Evolutionary conservation across 1,140 invertebrate genomes (phyloP), one percentile per base, ranked within the genome.

Genomic region (Pseudomyrmex flavicornis): DNA sequence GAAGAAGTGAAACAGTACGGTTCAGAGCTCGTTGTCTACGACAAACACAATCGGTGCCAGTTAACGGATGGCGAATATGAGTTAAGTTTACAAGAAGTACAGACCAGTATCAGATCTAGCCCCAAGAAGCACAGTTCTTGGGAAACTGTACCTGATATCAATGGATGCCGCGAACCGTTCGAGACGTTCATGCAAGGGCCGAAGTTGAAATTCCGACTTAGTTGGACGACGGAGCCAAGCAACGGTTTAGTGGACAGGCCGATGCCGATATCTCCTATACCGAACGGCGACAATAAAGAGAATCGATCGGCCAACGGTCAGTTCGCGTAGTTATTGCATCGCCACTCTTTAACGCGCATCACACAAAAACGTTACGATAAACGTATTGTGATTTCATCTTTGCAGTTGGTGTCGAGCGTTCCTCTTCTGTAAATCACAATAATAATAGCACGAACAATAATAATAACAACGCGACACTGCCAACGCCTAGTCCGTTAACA

Each of bases 51-150:
- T 91, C 96, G 97, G 8, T 98, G 98, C 92, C 95, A 97, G 44
- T 94, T 99, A 5, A 97, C 96, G 0, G 97, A 98, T 90, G 98
- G 98, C 1, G 97, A 98, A 92, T 99, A 99, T 94, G 97, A 98
- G 92, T 94, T 98, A 59, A 96, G 97, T 66, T 92, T 99, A 76
- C 96, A 97, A 88, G 97, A 98, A 91, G 95, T 97, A 5, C 95
- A 95, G 58, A 95, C 95, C 9, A 94, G 93, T 72, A 93, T 94
- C 56, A 95, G 95, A 88, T 95, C 93, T 87, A 96, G 95, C 88
- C 95, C 95, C 54, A 96, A 96, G 91, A 96, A 96, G 91, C 95
- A 95, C 90, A 96, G 95, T 52, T 96, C 96, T 79, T 98, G 98
- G 98, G 98, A 98, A 92, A 96, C 96, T 44, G 96, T 98, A 89